phyloP scores from a whole-genome alignment of 35 echinoderm and acorn worm genomes.

The Acanthaster planci region DNA sequence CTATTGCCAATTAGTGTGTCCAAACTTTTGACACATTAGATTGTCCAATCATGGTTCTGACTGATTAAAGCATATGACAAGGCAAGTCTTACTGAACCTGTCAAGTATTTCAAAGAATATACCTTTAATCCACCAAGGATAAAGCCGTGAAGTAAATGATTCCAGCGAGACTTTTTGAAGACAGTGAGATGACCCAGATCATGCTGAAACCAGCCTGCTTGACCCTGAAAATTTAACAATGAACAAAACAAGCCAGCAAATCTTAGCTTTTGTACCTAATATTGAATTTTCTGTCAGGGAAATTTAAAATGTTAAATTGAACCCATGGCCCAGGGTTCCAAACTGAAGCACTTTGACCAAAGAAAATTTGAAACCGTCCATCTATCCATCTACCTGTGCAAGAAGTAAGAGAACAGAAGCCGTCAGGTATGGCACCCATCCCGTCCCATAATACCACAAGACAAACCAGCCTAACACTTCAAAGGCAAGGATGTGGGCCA shows the following conservation, averaged over 20 bases:
- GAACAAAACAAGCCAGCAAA: too few relatives aligned
- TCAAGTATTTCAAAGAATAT: background rate
- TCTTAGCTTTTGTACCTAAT: too few relatives aligned
- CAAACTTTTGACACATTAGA: too few relatives aligned
- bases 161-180: conserved; percentile 51
- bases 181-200: conserved; percentile 79
- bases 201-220: conserved; percentile 74
- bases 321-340: too few relatives aligned
- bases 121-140: conserved; percentile 66
- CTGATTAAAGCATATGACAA: too few relatives aligned
- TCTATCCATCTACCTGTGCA: background rate
- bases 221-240: conserved; percentile 21
- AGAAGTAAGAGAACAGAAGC: conserved; percentile 5
- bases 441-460: conserved; percentile 34
- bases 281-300: too few relatives aligned
- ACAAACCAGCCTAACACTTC: conserved; percentile 45
- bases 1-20: too few relatives aligned
- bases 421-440: background rate
- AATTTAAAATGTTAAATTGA: too few relatives aligned
- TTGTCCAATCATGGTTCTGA: too few relatives aligned
- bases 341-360: too few relatives aligned
- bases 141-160: conserved; percentile 52
- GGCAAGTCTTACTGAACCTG: too few relatives aligned
- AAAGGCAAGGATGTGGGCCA: conserved; percentile 58
- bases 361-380: too few relatives aligned